These are phyloP conservation scores for Spermophilus dauricus DNA, from an alignment of 2,113 vertebrate genomes.

Conservation along the genomic window DNA sequence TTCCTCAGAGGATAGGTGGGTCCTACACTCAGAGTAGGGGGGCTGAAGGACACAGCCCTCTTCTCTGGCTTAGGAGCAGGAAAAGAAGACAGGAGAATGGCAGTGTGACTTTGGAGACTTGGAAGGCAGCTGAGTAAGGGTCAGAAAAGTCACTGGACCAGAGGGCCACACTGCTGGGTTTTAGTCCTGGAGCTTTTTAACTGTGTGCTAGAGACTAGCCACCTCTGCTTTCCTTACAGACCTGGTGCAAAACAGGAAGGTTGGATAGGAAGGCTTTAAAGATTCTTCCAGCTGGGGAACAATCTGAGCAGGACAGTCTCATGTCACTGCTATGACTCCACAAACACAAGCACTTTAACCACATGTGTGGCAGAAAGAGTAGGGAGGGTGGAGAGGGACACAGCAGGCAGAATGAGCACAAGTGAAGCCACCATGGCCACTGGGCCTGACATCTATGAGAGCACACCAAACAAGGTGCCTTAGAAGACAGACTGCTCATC, in stretches of 20 bases:
- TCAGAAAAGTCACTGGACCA: background rate
- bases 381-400: background rate
- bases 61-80: background rate
- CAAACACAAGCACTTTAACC: background rate
- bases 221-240: background rate
- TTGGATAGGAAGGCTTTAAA: background rate
- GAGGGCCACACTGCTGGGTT: background rate
- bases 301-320: background rate
- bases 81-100: background rate
- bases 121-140: background rate
- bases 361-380: background rate
- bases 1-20: background rate
- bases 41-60: rapidly evolving
- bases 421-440: background rate
- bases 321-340: background rate
- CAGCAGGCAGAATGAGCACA: background rate
- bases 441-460: background rate
- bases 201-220: background rate
- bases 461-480: background rate
- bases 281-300: background rate
- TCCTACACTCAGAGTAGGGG: background rate
- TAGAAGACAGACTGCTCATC: background rate
- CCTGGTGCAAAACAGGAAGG: background rate
- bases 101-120: rapidly evolving
- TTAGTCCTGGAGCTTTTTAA: background rate